A percentile compares a stretch with the other conserved stretches of the same genome.
Conservation (phyloP, 2,888 invertebrate species). For the Siphlonurus alternatus region DNA sequence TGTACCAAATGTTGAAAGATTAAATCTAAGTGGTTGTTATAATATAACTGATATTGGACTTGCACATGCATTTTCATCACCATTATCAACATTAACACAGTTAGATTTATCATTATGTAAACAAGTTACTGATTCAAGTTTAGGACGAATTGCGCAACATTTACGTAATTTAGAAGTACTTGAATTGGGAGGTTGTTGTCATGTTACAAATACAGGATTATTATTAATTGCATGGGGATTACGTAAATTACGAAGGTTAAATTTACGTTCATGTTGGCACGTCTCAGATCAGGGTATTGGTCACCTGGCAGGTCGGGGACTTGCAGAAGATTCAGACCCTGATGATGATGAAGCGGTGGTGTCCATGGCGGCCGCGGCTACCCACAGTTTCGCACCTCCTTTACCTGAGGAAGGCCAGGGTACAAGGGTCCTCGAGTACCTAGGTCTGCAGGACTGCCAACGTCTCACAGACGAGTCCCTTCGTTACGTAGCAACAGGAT, state of each 20-base stretch:
- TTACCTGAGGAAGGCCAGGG: conserved; percentile 29
- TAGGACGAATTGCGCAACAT: conserved; percentile 69
- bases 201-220: conserved; percentile 77
- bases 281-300: conserved; percentile 82
- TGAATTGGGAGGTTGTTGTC: conserved; percentile 82
- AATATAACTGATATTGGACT: conserved; percentile 78
- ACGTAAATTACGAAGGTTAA: conserved; percentile 63
- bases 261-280: conserved; percentile 83
- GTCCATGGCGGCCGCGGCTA: neutral
- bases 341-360: neutral
- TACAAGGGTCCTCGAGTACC: conserved; percentile 46
- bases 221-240: conserved; percentile 76
- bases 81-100: conserved; percentile 56
- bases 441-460: conserved; percentile 90
- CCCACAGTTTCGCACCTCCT: conserved; percentile 24
- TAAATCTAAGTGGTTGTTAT: conserved; percentile 85
- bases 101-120: conserved; percentile 85
- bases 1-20: conserved; percentile 67
- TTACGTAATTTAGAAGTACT: conserved; percentile 71
- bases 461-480: conserved; percentile 81
- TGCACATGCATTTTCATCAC: conserved; percentile 59
- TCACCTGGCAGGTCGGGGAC: conserved; percentile 50
- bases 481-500: conserved; percentile 65
- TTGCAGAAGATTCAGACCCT: neutral
- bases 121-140: conserved; percentile 82